Conservation (phyloP, 2,113 vertebrate genomes). For the chimpanzee (Pan troglodytes) region DNA sequence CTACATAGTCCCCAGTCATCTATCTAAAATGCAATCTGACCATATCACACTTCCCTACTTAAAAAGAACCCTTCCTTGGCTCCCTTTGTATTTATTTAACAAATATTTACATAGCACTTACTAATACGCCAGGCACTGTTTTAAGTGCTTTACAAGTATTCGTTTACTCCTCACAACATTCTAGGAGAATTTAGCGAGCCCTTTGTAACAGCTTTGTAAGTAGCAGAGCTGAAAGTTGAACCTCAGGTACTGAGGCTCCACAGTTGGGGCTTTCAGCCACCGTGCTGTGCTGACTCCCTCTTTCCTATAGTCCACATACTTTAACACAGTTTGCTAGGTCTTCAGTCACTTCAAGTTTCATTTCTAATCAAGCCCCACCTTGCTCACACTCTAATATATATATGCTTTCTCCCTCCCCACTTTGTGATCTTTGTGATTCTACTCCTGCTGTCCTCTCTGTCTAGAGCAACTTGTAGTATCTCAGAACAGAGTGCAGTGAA, state of each 20-base stretch:
- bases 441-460: neutral
- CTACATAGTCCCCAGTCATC: neutral
- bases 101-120: slow-evolving; percentile 41
- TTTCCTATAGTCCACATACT: neutral
- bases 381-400: neutral
- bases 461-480: neutral
- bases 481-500: neutral
- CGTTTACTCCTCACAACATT: slow-evolving; percentile 30
- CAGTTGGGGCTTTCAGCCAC: neutral
- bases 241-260: neutral
- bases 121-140: neutral
- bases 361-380: slow-evolving; percentile 15
- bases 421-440: neutral
- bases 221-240: neutral
- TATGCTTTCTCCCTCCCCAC: neutral
- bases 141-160: slow-evolving; percentile 8
- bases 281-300: neutral
- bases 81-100: neutral
- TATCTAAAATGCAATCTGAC: neutral
- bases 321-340: neutral
- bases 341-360: neutral
- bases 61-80: neutral
- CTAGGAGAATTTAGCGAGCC: neutral
- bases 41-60: neutral
- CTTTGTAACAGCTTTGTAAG: neutral